phyloP scores from a whole-genome alignment of 1,140 invertebrate species.

The Sipha flava region DNA sequence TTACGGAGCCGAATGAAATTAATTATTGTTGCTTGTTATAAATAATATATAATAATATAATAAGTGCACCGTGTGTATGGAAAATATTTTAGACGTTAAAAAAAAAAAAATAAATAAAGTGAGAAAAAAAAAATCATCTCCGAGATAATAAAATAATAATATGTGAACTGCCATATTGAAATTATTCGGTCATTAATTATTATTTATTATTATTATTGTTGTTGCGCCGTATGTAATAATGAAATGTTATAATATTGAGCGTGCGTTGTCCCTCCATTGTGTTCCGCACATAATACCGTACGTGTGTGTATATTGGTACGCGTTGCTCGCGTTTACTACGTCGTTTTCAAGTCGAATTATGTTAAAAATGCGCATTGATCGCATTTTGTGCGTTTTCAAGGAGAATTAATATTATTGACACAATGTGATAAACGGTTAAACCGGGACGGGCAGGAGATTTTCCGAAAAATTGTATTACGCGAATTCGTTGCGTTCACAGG shows the following conservation, averaged over 20 bases:
- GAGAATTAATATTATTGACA: no score
- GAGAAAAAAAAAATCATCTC: neutral
- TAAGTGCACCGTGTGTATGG: neutral
- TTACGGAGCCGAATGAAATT: constrained; percentile 28
- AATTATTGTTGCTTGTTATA: constrained; percentile 28
- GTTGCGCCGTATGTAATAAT: neutral
- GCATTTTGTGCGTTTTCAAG: no score
- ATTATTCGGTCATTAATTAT: constrained; percentile 18
- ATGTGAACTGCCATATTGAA: constrained; percentile 3
- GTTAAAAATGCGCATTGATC: no score
- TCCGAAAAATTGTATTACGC: no score
- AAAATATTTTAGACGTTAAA: constrained; percentile 26
- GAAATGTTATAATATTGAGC: constrained; percentile 1
- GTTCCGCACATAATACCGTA: no score
- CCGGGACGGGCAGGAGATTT: no score
- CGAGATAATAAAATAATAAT: neutral
- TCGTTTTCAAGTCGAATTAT: no score
- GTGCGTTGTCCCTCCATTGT: neutral
- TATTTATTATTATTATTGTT: neutral
- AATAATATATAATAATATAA: neutral
- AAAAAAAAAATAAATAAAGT: neutral
- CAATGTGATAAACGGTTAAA: no score
- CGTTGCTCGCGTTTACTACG: no score
- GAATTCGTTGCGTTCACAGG: no score
- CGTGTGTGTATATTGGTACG: neutral